Evolutionary conservation across 2,888 invertebrate genomes (phyloP).

Genomic region (Pyrrhosoma nymphula): DNA sequence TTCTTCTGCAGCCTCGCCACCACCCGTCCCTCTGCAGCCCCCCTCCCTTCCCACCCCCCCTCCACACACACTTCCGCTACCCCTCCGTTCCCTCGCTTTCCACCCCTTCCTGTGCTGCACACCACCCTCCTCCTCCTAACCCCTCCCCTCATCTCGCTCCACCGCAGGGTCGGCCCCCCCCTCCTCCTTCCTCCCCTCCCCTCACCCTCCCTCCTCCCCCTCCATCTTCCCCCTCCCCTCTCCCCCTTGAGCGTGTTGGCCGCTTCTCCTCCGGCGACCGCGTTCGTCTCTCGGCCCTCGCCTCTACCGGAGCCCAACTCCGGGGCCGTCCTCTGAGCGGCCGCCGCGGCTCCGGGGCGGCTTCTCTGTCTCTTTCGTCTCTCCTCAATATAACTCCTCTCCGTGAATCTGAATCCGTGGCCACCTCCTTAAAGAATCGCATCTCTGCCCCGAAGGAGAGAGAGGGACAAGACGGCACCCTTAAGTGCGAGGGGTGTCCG

Average conservation of each 20-base stretch:
- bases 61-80: too few relatives aligned
- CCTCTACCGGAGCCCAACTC: slow-evolving; percentile 69
- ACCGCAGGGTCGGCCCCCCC: neutral
- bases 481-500: neutral
- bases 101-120: too few relatives aligned
- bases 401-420: too few relatives aligned
- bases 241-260: neutral
- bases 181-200: neutral
- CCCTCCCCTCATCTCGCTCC: neutral
- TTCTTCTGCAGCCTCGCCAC: slow-evolving; percentile 19
- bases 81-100: neutral
- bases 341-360: slow-evolving; percentile 71
- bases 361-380: neutral
- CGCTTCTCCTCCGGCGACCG: neutral
- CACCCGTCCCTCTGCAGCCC: neutral
- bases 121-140: neutral
- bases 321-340: slow-evolving; percentile 69
- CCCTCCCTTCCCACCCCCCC: neutral
- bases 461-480: too few relatives aligned
- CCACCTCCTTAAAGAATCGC: too few relatives aligned
- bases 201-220: neutral
- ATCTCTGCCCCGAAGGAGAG: too few relatives aligned
- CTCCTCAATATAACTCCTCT: neutral
- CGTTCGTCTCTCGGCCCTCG: slow-evolving; percentile 48
- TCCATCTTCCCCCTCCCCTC: neutral